Evolutionary conservation across 2,113 vertebrate genomes (phyloP).

Genomic region (Casuarius casuarius): DNA sequence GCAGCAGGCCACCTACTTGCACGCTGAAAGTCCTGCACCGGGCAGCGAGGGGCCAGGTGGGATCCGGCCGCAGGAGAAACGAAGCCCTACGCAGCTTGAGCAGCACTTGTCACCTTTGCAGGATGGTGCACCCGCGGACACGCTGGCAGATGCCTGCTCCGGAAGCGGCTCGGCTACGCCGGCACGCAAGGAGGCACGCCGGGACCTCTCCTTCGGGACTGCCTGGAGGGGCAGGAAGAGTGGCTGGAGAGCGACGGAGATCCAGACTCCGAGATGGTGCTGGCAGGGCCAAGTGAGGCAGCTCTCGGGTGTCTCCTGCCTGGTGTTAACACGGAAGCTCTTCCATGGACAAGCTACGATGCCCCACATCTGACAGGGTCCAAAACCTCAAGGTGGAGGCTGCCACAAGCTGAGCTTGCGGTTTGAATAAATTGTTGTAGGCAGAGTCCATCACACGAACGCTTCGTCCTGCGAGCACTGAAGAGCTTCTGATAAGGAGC

Average conservation of each 20-base stretch:
- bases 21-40: not conserved
- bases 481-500: not conserved
- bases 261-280: accelerated
- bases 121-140: not conserved
- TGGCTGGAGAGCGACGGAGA: not conserved
- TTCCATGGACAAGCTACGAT: not conserved
- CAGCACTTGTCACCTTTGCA: not conserved
- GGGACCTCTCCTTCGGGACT: not conserved
- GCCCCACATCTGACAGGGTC: not conserved
- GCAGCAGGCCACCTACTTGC: not conserved
- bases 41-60: accelerated
- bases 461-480: not conserved
- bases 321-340: not conserved
- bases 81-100: not conserved
- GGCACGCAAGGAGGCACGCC: not conserved
- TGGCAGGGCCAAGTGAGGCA: not conserved
- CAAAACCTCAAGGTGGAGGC: not conserved
- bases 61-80: not conserved
- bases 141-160: not conserved
- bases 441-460: accelerated
- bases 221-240: not conserved
- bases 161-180: not conserved
- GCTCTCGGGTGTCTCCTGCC: not conserved
- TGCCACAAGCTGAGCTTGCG: accelerated
- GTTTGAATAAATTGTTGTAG: not conserved